phyloP scores from a whole-genome alignment of 2,797 vertebrate genomes.

The Artibeus lituratus region DNA sequence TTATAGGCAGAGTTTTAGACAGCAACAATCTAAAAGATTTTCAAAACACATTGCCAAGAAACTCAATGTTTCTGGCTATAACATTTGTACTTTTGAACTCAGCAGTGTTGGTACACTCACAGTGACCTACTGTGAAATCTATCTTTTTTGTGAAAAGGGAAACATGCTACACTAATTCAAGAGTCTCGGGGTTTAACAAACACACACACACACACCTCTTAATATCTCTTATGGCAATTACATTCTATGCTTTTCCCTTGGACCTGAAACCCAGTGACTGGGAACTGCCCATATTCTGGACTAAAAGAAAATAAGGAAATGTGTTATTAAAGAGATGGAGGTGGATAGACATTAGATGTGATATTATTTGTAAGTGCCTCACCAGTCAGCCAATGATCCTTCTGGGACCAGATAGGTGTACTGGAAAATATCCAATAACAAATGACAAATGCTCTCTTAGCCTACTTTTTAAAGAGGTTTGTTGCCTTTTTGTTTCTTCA shows the following conservation, averaged over 20 bases:
- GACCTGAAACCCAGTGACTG: not conserved
- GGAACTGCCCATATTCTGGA: not conserved
- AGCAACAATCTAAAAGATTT: slow-evolving; percentile 41
- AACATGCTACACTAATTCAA: not conserved
- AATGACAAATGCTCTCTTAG: not conserved
- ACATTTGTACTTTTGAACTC: slow-evolving; percentile 49
- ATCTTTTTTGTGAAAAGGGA: not conserved
- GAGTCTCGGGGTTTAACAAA: not conserved
- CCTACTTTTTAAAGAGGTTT: not conserved
- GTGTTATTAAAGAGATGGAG: not conserved
- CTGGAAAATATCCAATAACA: not conserved
- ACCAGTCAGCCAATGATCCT: not conserved
- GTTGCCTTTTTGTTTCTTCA: not conserved
- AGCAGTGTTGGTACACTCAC: not conserved
- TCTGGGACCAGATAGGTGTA: not conserved
- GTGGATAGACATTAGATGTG: not conserved
- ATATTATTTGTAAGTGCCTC: not conserved
- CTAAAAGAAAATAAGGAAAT: not conserved
- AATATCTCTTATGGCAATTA: not conserved
- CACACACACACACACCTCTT: not conserved
- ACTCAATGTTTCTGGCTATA: not conserved
- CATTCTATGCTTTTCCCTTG: not conserved
- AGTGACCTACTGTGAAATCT: not conserved
- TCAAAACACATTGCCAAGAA: slow-evolving; percentile 25
- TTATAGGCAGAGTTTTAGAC: slow-evolving; percentile 26